Percentiles rank a stretch among this genome's conserved stretches.
phyloP scores from a whole-genome alignment of 2,888 invertebrate species.

The Catocala sponsa region DNA sequence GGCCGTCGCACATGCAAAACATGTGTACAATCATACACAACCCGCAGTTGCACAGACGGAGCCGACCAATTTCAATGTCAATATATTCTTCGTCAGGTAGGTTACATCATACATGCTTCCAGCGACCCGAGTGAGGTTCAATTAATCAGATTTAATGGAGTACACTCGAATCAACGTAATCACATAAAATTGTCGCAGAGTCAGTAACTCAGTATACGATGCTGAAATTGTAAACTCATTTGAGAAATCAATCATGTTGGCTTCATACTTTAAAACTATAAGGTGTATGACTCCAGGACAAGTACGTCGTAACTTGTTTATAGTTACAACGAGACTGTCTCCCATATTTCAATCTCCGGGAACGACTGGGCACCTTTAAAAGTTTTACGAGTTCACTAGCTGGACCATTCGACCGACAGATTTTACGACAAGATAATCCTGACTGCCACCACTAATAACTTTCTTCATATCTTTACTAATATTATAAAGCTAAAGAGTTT shows the following conservation, averaged over 20 bases:
- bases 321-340: constrained; percentile 63
- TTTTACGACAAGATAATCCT: constrained; percentile 13
- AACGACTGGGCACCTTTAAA: constrained; percentile 60
- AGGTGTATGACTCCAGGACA: constrained; percentile 38
- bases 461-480: too few species aligned
- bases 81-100: constrained; percentile 94
- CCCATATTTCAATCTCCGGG: constrained; percentile 48
- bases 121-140: neutral
- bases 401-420: constrained; percentile 1
- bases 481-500: too few species aligned
- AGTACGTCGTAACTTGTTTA: constrained; percentile 70
- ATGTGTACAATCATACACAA: constrained; percentile 82
- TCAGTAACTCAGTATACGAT: too few species aligned
- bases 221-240: too few species aligned
- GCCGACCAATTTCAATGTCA: constrained; percentile 79
- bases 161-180: neutral
- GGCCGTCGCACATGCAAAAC: constrained; percentile 80
- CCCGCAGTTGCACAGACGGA: constrained; percentile 73
- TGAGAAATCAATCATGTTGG: too few species aligned
- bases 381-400: constrained; percentile 54
- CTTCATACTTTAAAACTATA: constrained; percentile 36
- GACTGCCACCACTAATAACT: neutral
- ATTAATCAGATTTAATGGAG: neutral
- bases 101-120: constrained; percentile 55
- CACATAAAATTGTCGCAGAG: too few species aligned